Base-by-base conservation (phyloP, 1,140 invertebrate species). In the Sycophaga agraensis region DNA sequence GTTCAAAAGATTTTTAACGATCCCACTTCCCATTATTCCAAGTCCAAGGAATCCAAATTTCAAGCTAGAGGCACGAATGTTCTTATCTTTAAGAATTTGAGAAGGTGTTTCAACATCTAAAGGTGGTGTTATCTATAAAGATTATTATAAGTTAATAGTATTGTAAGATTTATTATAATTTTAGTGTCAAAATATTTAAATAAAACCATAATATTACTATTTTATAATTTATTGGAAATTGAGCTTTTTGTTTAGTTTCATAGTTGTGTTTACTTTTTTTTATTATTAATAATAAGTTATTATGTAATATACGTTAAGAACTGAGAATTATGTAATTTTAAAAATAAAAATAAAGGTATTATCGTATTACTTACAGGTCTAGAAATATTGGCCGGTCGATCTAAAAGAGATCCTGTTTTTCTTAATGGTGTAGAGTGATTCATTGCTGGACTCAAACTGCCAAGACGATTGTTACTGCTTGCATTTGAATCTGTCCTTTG, bases 21-120 rank as follows among this genome's bases (percentile, higher is more conserved):
- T 94, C 17, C 93, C 93, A 42, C 90, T 89, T n/a, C 96, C 96
- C 91, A 98, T 98, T 68, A 94, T 95, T 39, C 96, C 95, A 8
- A 98, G 84, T 1, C 96, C 96, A 34, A 98, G 86, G 78, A 98
- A 98, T 12, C 96, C 96, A 74, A 98, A 96, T 70, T 89, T 94
- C 73, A 93, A 86, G 56, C 85, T 85, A 11, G 93, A 95, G 2
- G 94, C 89, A 55, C 87, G 86, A 60, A 97, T 94, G 63, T 94
- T 91, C 74, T 94, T 94, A 59, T 91, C 89, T 71, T 91, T 89
- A 4, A 94, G 76, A 0, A 89, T 89, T 68, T 93, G 87, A 0
- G 91, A 90, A 1, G 92, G 84, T 31, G 85, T 88, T 74, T 87
- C 86, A 55, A 94, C 83, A 73, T 95, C 92, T 19, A 94, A 74